Percentiles rank a stretch among this genome's conserved stretches.
These are phyloP conservation scores for Poeciliopsis turneri DNA, from an alignment of 2,797 vertebrate species.

Conservation along the genomic window DNA sequence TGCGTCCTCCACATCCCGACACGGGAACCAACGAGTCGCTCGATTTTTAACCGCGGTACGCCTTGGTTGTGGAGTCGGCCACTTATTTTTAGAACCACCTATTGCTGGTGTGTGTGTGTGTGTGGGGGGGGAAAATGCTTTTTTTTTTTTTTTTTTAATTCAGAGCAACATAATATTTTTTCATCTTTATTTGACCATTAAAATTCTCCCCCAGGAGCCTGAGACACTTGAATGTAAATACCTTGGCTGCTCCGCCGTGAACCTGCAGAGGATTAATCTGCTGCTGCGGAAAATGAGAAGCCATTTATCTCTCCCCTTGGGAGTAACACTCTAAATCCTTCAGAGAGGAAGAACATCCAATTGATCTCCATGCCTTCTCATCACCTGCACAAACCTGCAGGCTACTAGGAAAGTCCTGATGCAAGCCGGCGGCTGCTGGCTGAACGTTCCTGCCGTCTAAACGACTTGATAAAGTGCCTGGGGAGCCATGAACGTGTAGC, in stretches of 20 bases:
- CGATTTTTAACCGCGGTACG: neutral
- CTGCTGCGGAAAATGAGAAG: slow-evolving; percentile 50
- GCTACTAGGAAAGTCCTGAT: slow-evolving; percentile 21
- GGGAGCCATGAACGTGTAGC: slow-evolving; percentile 9
- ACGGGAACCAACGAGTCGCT: neutral
- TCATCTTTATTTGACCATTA: neutral
- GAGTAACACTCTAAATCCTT: slow-evolving; percentile 56
- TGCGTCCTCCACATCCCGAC: neutral
- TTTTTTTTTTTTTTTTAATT: neutral
- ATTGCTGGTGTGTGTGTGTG: neutral
- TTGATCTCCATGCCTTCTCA: slow-evolving; percentile 41
- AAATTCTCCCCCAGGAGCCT: slow-evolving; percentile 13
- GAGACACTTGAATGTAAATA: slow-evolving; percentile 10
- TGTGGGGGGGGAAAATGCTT: too few species aligned
- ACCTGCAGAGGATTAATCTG: slow-evolving; percentile 53
- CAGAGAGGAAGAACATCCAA: slow-evolving; percentile 48
- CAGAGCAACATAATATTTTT: neutral
- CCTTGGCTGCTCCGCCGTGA: slow-evolving; percentile 15
- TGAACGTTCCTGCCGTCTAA: slow-evolving; percentile 1
- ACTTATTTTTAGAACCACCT: slow-evolving; percentile 43
- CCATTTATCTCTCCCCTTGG: slow-evolving; percentile 44
- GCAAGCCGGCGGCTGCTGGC: slow-evolving; percentile 8
- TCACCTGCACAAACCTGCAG: slow-evolving; percentile 22
- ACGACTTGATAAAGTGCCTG: neutral
- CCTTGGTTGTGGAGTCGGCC: neutral